A percentile compares a stretch with the other conserved stretches of the same genome.
Conservation (phyloP, 2,797 vertebrate genomes). For the Mus spretus region DNA sequence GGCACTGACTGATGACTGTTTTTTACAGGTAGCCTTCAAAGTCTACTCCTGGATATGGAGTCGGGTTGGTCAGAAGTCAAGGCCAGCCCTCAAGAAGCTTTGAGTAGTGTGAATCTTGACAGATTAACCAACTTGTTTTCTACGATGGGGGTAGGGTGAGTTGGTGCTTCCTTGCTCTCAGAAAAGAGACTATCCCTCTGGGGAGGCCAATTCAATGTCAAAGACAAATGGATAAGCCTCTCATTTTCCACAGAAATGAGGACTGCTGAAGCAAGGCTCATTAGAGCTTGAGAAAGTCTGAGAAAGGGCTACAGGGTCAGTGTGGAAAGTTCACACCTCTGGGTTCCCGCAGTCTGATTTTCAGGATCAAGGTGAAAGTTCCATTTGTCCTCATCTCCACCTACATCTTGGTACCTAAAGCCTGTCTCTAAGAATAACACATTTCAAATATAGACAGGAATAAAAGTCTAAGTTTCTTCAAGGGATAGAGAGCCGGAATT, state of each 20-base stretch:
- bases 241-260: neutral
- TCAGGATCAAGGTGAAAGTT: neutral
- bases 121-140: rapidly evolving
- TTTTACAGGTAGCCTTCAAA: neutral
- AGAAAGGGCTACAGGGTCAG: neutral
- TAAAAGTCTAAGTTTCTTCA: neutral
- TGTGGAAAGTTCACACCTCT: neutral
- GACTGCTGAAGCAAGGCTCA: neutral
- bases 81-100: rapidly evolving
- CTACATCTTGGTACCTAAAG: neutral
- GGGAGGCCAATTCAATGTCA: neutral
- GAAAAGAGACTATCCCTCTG: neutral
- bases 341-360: neutral
- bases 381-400: neutral
- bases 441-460: neutral
- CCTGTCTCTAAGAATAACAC: neutral
- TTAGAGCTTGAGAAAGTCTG: neutral
- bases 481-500: neutral
- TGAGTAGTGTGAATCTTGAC: rapidly evolving
- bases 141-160: rapidly evolving
- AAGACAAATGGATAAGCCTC: neutral
- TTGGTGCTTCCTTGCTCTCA: neutral
- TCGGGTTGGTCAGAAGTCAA: rapidly evolving
- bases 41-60: rapidly evolving
- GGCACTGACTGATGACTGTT: neutral